Conservation (phyloP, 2,797 vertebrate genomes). For the Micromesistius poutassou region DNA sequence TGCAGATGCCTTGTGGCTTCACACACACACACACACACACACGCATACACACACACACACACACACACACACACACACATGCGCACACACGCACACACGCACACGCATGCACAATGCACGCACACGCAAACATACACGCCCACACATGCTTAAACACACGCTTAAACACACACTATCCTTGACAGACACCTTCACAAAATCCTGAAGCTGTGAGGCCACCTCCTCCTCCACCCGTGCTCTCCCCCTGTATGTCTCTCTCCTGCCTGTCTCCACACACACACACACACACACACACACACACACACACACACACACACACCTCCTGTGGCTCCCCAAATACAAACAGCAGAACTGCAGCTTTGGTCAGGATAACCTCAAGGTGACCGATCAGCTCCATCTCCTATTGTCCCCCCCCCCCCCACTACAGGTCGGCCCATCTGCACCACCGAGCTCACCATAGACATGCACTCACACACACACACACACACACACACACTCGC, state of each 20-base stretch:
- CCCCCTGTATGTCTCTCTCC: too few relatives aligned
- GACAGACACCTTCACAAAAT: slow-evolving; percentile 10
- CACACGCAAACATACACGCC: not conserved
- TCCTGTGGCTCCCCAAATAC: slow-evolving; percentile 74
- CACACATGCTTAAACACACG: slow-evolving; percentile 21
- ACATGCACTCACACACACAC: slow-evolving; percentile 22
- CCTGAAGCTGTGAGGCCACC: slow-evolving; percentile 7
- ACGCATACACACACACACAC: not conserved
- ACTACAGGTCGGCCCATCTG: not conserved
- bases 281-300: not conserved
- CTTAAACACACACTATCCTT: not conserved
- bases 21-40: not conserved
- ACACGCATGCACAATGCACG: slow-evolving; percentile 29
- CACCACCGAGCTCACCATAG: not conserved
- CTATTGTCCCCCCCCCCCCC: slow-evolving; percentile 44
- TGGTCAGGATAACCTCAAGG: slow-evolving; percentile 83
- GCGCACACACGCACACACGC: not conserved
- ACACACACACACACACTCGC: slow-evolving; percentile 12
- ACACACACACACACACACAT: not conserved
- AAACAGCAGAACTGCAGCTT: slow-evolving; percentile 69
- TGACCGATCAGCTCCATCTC: slow-evolving; percentile 80
- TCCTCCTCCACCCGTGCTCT: not conserved
- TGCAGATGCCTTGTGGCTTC: slow-evolving; percentile 65
- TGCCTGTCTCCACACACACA: too few relatives aligned
- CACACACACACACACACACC: slow-evolving; percentile 37